phyloP scores from a whole-genome alignment of 2,797 vertebrate species.

The Peromyscus eremicus region DNA sequence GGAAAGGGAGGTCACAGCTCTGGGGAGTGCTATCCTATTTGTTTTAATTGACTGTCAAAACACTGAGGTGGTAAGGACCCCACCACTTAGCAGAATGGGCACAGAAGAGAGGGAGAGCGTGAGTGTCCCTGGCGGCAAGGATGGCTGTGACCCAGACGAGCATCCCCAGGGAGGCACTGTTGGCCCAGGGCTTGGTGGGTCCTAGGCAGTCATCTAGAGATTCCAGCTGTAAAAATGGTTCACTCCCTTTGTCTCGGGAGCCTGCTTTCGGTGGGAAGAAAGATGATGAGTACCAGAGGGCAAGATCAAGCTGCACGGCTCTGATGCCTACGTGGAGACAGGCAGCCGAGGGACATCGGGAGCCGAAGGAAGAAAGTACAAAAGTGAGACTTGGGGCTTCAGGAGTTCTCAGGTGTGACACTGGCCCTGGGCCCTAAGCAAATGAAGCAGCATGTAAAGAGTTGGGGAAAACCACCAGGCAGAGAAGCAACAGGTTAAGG shows the following conservation, averaged over 20 bases:
- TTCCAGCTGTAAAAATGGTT: constrained; percentile 3
- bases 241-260: constrained; percentile 33
- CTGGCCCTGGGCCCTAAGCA: constrained; percentile 24
- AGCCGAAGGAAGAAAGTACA: background rate
- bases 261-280: constrained; percentile 1
- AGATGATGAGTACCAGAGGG: background rate
- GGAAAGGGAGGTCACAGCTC: background rate
- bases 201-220: constrained; percentile 11
- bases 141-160: background rate
- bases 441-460: background rate
- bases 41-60: constrained; percentile 44
- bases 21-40: constrained; percentile 17
- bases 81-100: background rate
- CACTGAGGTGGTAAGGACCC: background rate
- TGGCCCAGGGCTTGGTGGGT: background rate
- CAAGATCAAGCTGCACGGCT: background rate
- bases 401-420: background rate
- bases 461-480: background rate
- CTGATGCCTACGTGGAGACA: background rate
- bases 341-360: background rate
- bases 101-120: background rate
- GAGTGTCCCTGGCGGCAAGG: background rate
- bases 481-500: constrained; percentile 44
- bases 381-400: background rate
- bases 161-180: background rate